A percentile compares a stretch with the other conserved stretches of the same genome.
phyloP scores from a whole-genome alignment of 2,888 invertebrate genomes.

The Tachina lurida region DNA sequence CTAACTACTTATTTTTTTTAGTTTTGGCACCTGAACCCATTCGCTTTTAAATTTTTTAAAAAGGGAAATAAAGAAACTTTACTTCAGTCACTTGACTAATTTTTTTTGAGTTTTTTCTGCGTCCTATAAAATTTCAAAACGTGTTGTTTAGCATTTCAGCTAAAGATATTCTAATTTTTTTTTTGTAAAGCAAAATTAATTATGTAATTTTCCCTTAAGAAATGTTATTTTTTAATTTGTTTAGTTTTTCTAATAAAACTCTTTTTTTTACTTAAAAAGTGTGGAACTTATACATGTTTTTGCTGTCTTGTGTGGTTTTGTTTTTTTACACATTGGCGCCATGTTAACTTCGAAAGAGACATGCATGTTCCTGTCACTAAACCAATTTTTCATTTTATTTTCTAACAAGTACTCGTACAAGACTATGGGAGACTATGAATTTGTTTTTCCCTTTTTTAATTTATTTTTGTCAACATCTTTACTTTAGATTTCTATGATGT shows the following conservation, averaged over 20 bases:
- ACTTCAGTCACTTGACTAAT: too few species aligned
- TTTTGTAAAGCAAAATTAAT: too few species aligned
- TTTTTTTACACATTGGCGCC: slow-evolving; percentile 59
- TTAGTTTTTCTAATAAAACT: not conserved
- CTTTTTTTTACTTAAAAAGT: not conserved
- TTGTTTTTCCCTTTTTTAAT: slow-evolving; percentile 40
- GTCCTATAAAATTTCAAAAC: too few species aligned
- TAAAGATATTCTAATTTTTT: too few species aligned
- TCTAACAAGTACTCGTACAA: not conserved
- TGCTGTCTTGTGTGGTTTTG: slow-evolving; percentile 56
- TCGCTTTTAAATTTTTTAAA: too few species aligned
- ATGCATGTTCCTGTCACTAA: slow-evolving; percentile 63
- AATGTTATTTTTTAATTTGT: not conserved
- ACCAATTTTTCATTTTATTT: slow-evolving; percentile 59
- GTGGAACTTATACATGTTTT: slow-evolving; percentile 29
- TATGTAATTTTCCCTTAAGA: not conserved
- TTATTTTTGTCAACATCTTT: slow-evolving; percentile 24
- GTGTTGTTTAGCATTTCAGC: too few species aligned
- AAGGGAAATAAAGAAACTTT: too few species aligned
- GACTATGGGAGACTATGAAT: slow-evolving; percentile 17
- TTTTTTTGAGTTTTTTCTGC: too few species aligned
- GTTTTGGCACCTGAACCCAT: too few species aligned
- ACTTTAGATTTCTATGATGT: not conserved
- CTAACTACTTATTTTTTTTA: too few species aligned
- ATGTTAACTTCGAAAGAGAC: slow-evolving; percentile 65